A percentile compares a stretch with the other conserved stretches of the same genome.
These are phyloP conservation scores for Heliconius aoede DNA, from an alignment of 2,888 invertebrate genomes.

Conservation along the genomic window DNA sequence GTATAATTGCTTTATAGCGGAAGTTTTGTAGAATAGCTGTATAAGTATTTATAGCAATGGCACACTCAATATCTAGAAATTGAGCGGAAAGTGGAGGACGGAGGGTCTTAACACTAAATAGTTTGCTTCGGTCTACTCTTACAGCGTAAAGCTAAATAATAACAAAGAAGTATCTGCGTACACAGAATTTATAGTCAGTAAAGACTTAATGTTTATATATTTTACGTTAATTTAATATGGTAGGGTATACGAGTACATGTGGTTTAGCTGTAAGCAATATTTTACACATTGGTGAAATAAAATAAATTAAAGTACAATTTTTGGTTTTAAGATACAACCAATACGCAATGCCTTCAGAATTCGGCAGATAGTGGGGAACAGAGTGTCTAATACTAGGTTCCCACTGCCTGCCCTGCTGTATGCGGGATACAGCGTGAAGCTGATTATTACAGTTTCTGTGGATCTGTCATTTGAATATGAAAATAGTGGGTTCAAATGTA, in stretches of 20 bases:
- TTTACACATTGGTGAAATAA: background rate
- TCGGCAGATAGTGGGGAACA: too few relatives aligned
- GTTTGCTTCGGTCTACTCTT: too few relatives aligned
- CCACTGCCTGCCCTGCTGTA: too few relatives aligned
- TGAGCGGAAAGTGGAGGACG: background rate
- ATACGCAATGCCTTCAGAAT: too few relatives aligned
- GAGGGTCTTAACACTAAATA: background rate
- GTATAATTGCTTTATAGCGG: background rate
- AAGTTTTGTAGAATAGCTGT: background rate
- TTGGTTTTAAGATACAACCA: too few relatives aligned
- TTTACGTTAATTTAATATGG: background rate
- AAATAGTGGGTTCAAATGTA: too few relatives aligned
- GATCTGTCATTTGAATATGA: too few relatives aligned
- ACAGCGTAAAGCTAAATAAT: too few relatives aligned
- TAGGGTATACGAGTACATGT: background rate
- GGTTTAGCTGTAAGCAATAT: background rate
- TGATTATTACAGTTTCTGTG: too few relatives aligned
- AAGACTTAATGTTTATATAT: background rate
- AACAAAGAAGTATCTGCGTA: background rate
- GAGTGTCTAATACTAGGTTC: too few relatives aligned
- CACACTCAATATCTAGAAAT: background rate
- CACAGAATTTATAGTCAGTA: background rate
- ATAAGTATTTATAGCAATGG: background rate
- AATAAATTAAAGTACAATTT: background rate
- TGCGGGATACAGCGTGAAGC: too few relatives aligned